Percentiles rank a stretch among this genome's conserved stretches.
Conservation (phyloP, 2,797 vertebrate species). For the Pristis pectinata region DNA sequence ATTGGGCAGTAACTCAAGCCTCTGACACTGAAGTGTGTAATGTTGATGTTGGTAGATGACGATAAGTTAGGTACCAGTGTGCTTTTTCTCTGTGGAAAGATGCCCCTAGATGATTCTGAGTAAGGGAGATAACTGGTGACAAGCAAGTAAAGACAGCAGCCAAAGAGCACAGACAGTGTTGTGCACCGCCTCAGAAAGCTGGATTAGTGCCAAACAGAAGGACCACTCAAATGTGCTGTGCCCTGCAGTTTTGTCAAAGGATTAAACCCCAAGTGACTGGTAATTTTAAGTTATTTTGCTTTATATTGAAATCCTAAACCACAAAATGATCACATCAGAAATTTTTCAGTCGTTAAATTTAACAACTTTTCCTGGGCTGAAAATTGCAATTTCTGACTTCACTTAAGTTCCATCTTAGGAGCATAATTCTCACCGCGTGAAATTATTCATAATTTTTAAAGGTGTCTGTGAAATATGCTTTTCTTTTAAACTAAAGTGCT, state of each 20-base stretch:
- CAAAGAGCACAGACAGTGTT: not conserved
- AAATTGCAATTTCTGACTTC: not conserved
- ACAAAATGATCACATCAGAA: not conserved
- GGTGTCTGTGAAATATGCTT: not conserved
- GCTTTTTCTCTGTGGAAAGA: too few relatives aligned
- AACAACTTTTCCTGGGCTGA: not conserved
- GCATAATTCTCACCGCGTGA: not conserved
- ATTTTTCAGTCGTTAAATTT: slow-evolving; percentile 1
- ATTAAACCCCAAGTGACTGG: not conserved
- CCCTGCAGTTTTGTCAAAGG: not conserved
- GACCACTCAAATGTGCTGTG: not conserved
- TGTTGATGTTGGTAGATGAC: not conserved
- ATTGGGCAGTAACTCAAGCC: not conserved
- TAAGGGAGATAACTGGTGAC: not conserved
- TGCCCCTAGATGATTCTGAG: not conserved
- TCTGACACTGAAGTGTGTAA: not conserved
- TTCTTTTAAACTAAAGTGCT: not conserved
- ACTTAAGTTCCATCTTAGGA: not conserved
- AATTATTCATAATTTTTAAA: slow-evolving; percentile 21
- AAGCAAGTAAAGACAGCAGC: not conserved
- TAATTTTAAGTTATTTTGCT: slow-evolving; percentile 13
- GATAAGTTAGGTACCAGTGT: too few relatives aligned
- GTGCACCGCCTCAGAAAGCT: not conserved
- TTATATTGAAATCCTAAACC: not conserved
- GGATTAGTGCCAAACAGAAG: not conserved